Evolutionary conservation across 1,140 invertebrate genomes (phyloP), one percentile per base, ranked within the genome.

Genomic region (Bombyx mandarina): DNA sequence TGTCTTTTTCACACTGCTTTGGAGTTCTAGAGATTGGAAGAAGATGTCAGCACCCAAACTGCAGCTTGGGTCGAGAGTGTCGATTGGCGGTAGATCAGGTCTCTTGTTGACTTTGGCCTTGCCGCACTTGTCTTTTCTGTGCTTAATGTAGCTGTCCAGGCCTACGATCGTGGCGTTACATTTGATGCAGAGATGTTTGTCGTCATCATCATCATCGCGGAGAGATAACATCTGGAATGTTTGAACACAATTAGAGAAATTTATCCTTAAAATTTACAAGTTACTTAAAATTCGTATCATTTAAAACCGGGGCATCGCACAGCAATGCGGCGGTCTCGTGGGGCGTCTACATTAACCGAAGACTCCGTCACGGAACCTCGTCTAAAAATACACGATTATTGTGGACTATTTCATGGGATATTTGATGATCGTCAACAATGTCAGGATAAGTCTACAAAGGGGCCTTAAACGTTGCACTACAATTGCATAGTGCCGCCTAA

Each of bases 181-280:
- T 67, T 94, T 94, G 57, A 97, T 92, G 77, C 96, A 97, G 56
- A 95, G 91, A 69, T 97, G 95, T 2, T 89, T 93, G 73, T 96
- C 93, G 47, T 94, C 91, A 22, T 92, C 92, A 47, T 93, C 92
- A 47, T 93, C 92, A 42, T 88, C 73, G 18, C 70, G 67, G 6
- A 75, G 78, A 1, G 79, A 87, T 63, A 85, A 72, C 81, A 86
- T 86, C 81, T 85, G 73, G 35, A 71, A 75, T 22, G 50, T 18
- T 51, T 51, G 22, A 18, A 9, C 50, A 51, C 9, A 51, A 6
- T 12, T 51, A 35, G 2, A 35, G 26, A 35, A 0, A 35, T 35
- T 35, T 35, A 35, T 35, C 26, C 26, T 35, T 35, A 35, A 35
- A 35, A 35, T 35, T 35, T 35, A 35, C 26, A 35, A 35, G 26